phyloP scores from a whole-genome alignment of 1,140 invertebrate genomes.

The Asbolus verrucosus region DNA sequence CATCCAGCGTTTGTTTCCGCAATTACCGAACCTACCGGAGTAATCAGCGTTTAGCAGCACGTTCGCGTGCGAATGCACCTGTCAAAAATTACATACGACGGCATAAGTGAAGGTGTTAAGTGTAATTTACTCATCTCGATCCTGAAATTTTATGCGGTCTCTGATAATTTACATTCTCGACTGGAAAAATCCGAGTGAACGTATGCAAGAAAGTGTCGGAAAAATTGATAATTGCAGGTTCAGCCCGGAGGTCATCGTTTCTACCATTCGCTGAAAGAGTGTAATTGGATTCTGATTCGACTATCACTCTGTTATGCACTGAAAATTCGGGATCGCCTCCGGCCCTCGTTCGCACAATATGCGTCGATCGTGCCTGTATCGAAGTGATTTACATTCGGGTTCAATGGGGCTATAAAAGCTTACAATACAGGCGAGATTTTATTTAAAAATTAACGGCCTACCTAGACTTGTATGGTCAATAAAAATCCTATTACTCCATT shows the following conservation, averaged over 20 bases:
- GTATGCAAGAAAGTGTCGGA: background rate
- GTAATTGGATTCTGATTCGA: too few relatives aligned
- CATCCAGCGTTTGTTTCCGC: constrained; percentile 1
- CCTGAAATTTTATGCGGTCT: constrained; percentile 19
- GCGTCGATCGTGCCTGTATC: too few relatives aligned
- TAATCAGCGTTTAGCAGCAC: constrained; percentile 7
- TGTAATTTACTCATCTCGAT: constrained; percentile 34
- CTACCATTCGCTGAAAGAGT: background rate
- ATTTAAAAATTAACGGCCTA: background rate
- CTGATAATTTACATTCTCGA: constrained; percentile 2
- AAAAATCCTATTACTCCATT: background rate
- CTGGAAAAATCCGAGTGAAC: constrained; percentile 16
- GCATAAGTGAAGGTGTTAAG: constrained; percentile 33
- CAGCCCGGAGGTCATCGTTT: constrained; percentile 10
- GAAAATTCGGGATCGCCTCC: too few relatives aligned
- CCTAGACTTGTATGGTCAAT: background rate
- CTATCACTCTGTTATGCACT: too few relatives aligned
- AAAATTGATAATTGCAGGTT: constrained; percentile 18
- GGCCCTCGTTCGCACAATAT: too few relatives aligned
- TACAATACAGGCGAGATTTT: background rate
- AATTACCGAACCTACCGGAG: constrained; percentile 8
- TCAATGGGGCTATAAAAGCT: background rate
- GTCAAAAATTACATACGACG: constrained; percentile 31
- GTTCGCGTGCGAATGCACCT: constrained; percentile 33
- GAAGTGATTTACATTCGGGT: background rate